Base-by-base conservation (phyloP, 2,113 vertebrate genomes). In the Salvelinus sp. region DNA sequence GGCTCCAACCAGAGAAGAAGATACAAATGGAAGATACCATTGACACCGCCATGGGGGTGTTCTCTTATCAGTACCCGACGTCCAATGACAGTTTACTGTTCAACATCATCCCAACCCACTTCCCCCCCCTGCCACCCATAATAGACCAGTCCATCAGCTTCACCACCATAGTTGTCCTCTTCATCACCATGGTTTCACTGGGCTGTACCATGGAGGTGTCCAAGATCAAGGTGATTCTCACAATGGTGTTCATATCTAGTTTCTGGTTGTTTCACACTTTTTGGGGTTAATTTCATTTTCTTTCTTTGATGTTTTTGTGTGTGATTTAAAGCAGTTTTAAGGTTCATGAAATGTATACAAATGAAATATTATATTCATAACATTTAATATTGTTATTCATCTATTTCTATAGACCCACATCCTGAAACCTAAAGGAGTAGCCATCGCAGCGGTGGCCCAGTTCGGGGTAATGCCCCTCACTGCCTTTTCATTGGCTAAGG, bases 381-480 rank as follows among this genome's bases (percentile, higher is more conserved):
- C 66, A 38, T 33, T n/a, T 33, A 27, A 20, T 71, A 10, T 28
- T 28, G 6, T 74, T 44, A 27, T 13, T 1, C 30, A 62, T 76
- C 23, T 27, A 10, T 44, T 16, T 27, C 16, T 27, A 30, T 28
- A 91, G 90, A 4, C 66, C 9, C 92, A 95, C 78, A 83, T 97
- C 23, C 25, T 89, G 78, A 96, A 88, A 69, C 95, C 94, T 3
- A 96, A 94, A 83, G 94, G 93, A 0, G 65, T 95, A 48, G 75
- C 30, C 14, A 85, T 94, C 1, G 94, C 95, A 3, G 2, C 94
- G 18, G 7, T 91, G 64, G 84, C 94, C 5, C 96, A 97, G 84
- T 96, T 92, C 0, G 92, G 94, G 0, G 67, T 96, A 75, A 96
- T 96, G 95, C 96, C 96, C 64, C 83, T 96, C n/a, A 85, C 91